Evolutionary conservation across 2,113 vertebrate genomes (phyloP).

Genomic region (Cichladusa arquata): DNA sequence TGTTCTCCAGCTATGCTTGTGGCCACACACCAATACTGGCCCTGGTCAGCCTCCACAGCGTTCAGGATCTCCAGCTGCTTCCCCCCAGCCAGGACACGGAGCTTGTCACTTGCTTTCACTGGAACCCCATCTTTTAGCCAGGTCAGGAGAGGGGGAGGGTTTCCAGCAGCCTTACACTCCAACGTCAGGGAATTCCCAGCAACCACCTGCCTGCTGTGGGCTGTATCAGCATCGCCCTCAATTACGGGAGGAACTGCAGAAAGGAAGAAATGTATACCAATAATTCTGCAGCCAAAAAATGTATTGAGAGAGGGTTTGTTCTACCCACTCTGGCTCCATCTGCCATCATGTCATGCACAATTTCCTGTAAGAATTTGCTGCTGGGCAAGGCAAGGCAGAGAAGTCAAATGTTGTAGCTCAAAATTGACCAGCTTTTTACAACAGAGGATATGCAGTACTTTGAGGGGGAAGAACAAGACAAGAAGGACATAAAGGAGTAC

Average conservation of each 20-base stretch:
- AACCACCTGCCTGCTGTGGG: conserved; percentile 81
- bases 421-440: neutral
- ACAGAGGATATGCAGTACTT: neutral
- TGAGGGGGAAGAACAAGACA: neutral
- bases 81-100: conserved; percentile 81
- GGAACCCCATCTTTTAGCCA: conserved; percentile 93
- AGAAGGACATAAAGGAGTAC: neutral
- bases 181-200: conserved; percentile 78
- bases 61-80: conserved; percentile 84
- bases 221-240: conserved; percentile 69
- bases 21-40: conserved; percentile 89
- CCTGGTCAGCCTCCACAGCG: conserved; percentile 71
- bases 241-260: conserved; percentile 89
- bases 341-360: neutral
- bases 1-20: conserved; percentile 92
- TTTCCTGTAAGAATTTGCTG: neutral
- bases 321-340: neutral
- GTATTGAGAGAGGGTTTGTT: neutral
- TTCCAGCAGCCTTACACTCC: conserved; percentile 88
- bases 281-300: conserved; percentile 23
- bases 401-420: neutral
- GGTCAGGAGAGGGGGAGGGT: conserved; percentile 86
- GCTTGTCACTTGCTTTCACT: conserved; percentile 73
- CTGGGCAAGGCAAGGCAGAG: neutral
- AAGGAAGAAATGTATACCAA: neutral